Evolutionary conservation across 2,888 invertebrate genomes (phyloP), one percentile per base, ranked within the genome.

Genomic region (Pycnomerus fuliginosus): DNA sequence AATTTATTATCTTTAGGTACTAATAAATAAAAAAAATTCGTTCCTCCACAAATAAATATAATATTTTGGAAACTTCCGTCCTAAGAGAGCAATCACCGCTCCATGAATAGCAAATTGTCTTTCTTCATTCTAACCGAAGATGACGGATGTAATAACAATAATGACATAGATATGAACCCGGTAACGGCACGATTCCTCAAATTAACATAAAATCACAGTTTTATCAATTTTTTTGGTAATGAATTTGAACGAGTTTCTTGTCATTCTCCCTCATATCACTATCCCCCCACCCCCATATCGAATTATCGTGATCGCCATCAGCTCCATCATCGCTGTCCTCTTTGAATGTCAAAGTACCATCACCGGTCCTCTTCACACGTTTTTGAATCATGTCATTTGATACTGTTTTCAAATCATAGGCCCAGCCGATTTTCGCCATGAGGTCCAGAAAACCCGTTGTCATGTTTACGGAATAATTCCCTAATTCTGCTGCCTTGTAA

Each of bases 241-340:
- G 62, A 24, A 44, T 48, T 34, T 48, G 54, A 16, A 64, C 60
- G 45, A 60, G 56, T 3, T 52, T 38, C n/a, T 63, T 53, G 17
- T 90, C 88, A 34, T 87, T 85, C 1, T 77, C 76, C 1, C 77
- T 72, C 80, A 90, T 83, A 56, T 90, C 90, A 43, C 73, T 68
- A 63, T 90, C 90, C 20, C 85, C 88, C 90, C 90, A 91, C 0
- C 90, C 90, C 90, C 90, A 90, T n/a, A 80, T 65, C 4, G n/a
- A 11, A n/a, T 40, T 27, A 5, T 33, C 33, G 12, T 32, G 25
- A 16, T 40, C 16, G 15, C 25, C 16, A 25, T 25, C 7, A 27
- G 16, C 10, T 30, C 28, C 14, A 23, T 34, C 13, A 11, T 16
- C 16, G 13, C 22, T 22, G n/a, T 16, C 24, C 3, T 31, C 31